A percentile compares a stretch with the other conserved stretches of the same genome.
phyloP scores from a whole-genome alignment of 2,113 vertebrate genomes.

The Oncorhynchus masou region DNA sequence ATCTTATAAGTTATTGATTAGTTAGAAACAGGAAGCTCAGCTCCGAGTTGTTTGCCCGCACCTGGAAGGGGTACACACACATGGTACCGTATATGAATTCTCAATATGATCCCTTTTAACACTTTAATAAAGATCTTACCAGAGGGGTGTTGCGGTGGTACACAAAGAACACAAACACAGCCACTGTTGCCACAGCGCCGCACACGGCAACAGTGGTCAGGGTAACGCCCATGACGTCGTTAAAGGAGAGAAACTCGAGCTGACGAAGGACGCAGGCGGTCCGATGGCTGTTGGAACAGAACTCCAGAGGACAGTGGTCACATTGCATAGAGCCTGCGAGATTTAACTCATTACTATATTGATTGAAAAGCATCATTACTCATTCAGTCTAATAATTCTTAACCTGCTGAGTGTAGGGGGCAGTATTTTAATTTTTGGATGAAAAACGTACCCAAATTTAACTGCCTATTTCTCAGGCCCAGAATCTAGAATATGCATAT shows the following conservation, averaged over 20 bases:
- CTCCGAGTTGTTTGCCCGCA: constrained; percentile 63
- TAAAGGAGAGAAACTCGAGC: constrained; percentile 53
- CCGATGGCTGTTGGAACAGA: constrained; percentile 53
- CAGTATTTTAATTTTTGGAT: no score
- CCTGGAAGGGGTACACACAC: constrained; percentile 3
- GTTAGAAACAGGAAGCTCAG: constrained; percentile 61
- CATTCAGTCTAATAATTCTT: no score
- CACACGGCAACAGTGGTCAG: constrained; percentile 53
- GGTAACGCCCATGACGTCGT: constrained; percentile 51
- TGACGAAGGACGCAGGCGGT: constrained; percentile 52
- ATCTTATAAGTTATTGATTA: no score
- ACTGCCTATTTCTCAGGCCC: no score
- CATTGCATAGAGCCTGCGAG: constrained; percentile 63
- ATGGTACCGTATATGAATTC: background rate
- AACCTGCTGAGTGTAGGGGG: no score
- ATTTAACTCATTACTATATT: no score
- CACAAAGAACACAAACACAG: constrained; percentile 65
- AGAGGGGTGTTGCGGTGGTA: constrained; percentile 55
- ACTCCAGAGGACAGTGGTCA: constrained; percentile 50
- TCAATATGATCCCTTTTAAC: no score
- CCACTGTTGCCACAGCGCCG: constrained; percentile 61
- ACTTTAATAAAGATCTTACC: constrained; percentile 37
- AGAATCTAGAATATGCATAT: no score
- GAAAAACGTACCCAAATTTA: no score
- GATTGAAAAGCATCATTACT: no score